These are phyloP conservation scores for Myotis planiceps DNA, from an alignment of 2,797 vertebrate species.

Conservation along the genomic window DNA sequence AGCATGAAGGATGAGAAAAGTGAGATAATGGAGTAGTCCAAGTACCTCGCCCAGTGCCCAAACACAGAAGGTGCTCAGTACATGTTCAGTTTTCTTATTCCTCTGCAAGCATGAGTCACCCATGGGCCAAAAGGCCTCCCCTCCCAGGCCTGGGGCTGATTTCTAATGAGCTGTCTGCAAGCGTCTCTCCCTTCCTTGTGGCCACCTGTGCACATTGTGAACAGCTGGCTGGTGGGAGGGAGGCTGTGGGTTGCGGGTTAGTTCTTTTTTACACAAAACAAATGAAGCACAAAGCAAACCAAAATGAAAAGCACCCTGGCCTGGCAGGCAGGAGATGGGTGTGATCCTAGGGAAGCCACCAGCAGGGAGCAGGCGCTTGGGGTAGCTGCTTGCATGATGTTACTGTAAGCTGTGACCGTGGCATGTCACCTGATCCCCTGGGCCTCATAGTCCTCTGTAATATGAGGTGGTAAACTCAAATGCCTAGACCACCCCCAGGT, in stretches of 20 bases:
- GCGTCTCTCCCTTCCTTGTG: slow-evolving; percentile 14
- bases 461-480: neutral
- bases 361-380: neutral
- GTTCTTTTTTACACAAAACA: slow-evolving; percentile 8
- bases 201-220: slow-evolving; percentile 58
- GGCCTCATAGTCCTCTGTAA: neutral
- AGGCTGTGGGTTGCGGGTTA: neutral
- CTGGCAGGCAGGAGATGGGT: neutral
- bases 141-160: slow-evolving; percentile 65
- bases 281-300: neutral
- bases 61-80: neutral
- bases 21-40: neutral
- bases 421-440: neutral
- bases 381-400: neutral
- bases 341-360: neutral
- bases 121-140: slow-evolving; percentile 2
- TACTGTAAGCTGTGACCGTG: neutral
- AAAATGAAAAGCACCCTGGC: neutral
- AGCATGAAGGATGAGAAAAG: neutral
- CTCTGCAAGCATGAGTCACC: slow-evolving; percentile 51
- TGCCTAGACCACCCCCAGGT: neutral
- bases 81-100: neutral
- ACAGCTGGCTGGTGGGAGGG: slow-evolving; percentile 64
- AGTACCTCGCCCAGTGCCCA: neutral
- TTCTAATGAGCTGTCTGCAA: slow-evolving; percentile 38